Percentiles rank a stretch among this genome's conserved stretches.
Conservation (phyloP, 2,797 vertebrate genomes). For the Streptopelia turtur region DNA sequence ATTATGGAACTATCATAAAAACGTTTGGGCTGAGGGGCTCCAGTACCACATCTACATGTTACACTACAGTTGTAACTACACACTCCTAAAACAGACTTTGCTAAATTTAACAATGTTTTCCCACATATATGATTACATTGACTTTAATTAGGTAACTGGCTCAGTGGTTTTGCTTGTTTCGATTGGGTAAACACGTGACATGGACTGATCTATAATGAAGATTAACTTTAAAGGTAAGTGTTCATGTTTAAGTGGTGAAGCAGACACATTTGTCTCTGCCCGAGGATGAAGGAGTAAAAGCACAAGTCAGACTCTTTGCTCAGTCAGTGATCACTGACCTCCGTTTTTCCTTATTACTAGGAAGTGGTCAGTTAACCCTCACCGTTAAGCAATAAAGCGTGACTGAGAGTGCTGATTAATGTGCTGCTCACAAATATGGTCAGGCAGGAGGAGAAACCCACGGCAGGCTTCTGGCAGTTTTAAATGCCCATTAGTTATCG, state of each 20-base stretch:
- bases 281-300: background rate
- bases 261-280: background rate
- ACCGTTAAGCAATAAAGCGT: constrained; percentile 48
- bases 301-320: background rate
- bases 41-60: rapidly evolving
- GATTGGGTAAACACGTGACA: constrained; percentile 11
- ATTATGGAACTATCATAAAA: background rate
- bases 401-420: constrained; percentile 54
- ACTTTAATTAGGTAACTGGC: constrained; percentile 28
- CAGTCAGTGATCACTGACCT: constrained; percentile 33
- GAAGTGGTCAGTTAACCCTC: constrained; percentile 69
- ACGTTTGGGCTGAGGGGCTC: background rate
- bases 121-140: background rate
- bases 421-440: background rate
- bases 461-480: background rate
- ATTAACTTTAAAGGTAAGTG: constrained; percentile 18
- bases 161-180: constrained; percentile 42
- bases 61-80: background rate
- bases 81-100: background rate
- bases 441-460: constrained; percentile 10
- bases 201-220: constrained; percentile 25
- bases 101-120: background rate
- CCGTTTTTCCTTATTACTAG: constrained; percentile 61
- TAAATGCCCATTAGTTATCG: constrained; percentile 40
- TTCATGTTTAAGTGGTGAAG: background rate